Evolutionary conservation across 2,888 invertebrate genomes (phyloP).

Genomic region (Diaprepes abbreviatus): DNA sequence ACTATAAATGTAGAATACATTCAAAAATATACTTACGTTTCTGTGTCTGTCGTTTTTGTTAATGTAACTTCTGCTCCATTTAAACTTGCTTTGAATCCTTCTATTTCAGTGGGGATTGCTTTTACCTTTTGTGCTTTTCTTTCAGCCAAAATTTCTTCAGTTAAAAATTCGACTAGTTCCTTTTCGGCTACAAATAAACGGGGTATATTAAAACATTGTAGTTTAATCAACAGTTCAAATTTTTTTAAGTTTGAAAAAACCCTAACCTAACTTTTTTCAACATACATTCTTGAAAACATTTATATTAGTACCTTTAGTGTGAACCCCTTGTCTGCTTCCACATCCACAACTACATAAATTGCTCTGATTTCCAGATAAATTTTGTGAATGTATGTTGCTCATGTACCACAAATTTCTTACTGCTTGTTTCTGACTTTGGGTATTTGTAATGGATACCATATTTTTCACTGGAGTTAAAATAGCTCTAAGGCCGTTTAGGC

Average conservation of each 20-base stretch:
- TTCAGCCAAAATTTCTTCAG: conserved; percentile 94
- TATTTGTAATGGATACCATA: conserved; percentile 53
- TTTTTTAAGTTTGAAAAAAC: not conserved
- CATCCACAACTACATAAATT: conserved; percentile 80
- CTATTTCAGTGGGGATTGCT: conserved; percentile 80
- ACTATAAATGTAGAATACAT: no score
- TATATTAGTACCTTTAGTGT: conserved; percentile 76
- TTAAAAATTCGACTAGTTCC: conserved; percentile 90
- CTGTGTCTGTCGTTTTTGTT: conserved; percentile 78
- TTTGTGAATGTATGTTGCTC: conserved; percentile 68
- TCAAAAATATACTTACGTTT: conserved; percentile 72
- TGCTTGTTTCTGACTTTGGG: conserved; percentile 73
- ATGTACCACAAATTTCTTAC: conserved; percentile 82
- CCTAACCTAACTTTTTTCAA: not conserved
- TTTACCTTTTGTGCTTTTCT: conserved; percentile 85
- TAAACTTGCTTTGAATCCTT: conserved; percentile 84
- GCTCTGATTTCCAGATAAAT: conserved; percentile 68
- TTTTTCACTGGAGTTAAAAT: conserved; percentile 62
- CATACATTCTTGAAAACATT: not conserved
- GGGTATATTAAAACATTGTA: not conserved
- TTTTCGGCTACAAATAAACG: conserved; percentile 76
- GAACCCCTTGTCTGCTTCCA: conserved; percentile 70
- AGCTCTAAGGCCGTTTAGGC: conserved; percentile 62
- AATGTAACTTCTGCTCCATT: conserved; percentile 90
- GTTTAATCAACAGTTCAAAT: no score